Evolutionary conservation across 2,113 vertebrate genomes (phyloP).

Genomic region (Pterophyllum scalare): DNA sequence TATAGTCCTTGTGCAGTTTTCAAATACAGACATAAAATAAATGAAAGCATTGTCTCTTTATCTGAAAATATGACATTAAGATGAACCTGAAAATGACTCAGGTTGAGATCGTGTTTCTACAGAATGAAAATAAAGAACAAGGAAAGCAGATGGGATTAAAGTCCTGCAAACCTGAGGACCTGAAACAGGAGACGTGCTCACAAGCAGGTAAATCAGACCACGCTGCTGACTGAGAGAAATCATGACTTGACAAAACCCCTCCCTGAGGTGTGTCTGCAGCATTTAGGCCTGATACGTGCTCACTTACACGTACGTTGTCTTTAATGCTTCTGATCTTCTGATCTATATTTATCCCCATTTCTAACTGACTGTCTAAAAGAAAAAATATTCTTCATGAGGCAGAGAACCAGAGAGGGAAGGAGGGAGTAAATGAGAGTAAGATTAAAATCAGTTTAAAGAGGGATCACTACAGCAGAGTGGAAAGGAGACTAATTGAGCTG

Average conservation of each 20-base stretch:
- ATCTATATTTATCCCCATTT: conserved; percentile 77
- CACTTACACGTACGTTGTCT: conserved; percentile 69
- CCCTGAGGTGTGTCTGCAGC: conserved; percentile 44
- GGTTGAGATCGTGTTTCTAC: conserved; percentile 1
- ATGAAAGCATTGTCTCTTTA: neutral
- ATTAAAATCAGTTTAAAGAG: conserved; percentile 64
- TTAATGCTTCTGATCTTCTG: conserved; percentile 55
- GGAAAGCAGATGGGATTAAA: conserved; percentile 19
- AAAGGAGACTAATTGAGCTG: conserved; percentile 69
- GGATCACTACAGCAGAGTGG: conserved; percentile 58
- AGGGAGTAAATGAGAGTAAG: conserved; percentile 33
- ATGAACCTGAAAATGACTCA: neutral
- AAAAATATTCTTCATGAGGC: conserved; percentile 56
- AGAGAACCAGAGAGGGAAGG: conserved; percentile 32
- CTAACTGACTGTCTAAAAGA: conserved; percentile 60
- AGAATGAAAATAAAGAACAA: conserved; percentile 9
- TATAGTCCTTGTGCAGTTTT: neutral
- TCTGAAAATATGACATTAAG: neutral
- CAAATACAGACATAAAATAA: neutral
- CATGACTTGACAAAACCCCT: conserved; percentile 45
- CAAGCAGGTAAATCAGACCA: conserved; percentile 60
- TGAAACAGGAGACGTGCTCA: conserved; percentile 61
- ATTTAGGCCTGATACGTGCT: conserved; percentile 53
- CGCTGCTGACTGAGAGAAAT: conserved; percentile 40
- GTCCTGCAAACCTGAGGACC: conserved; percentile 20